Base-by-base conservation (phyloP, 1,140 invertebrate species). In the Cepaea nemoralis region DNA sequence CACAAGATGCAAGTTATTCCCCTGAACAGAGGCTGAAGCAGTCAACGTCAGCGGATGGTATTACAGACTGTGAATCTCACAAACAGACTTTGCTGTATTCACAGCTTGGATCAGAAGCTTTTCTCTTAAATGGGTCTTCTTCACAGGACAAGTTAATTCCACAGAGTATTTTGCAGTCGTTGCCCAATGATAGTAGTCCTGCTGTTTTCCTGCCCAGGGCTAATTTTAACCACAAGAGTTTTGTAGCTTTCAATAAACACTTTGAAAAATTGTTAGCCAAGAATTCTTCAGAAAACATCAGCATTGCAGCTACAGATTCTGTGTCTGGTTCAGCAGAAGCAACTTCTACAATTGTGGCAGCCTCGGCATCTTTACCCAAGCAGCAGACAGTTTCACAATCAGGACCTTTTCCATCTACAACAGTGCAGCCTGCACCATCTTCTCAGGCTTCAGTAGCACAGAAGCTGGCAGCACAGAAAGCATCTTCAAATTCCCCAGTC, bases 211-310 rank as follows among this genome's bases (percentile, higher is more conserved):
- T 77, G 19, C 50, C 55, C 6, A 55, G 50, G 3, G 37, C 48
- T 19, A 63, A 79, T 31, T 69, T 79, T 31, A 73, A 73, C 40
- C 78, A 80, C 37, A 27, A 70, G 35, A 80, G 78, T 48, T 80
- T 80, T 73, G 78, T 73, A n/a, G 69, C 78, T 31, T 80, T 80
- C 69, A 80, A 80, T 35, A 80, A 73, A 80, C 55, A 42, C 27
- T 80, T 80, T 73, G 78, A 70, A 33, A 80, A 80, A 80, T 45
- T 80, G n/a, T 48, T 80, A 33, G 66, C 78, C 14, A 80, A 80
- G 55, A 48, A 73, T 55, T 71, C 78, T n/a, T 19, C 0, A 12
- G 67, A 80, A 42, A 69, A 80, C 3, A n/a, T 66, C 10, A 69
- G 10, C 59, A 67, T 12, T 16, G 5, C 42, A 31, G 73, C 19